phyloP scores from a whole-genome alignment of 2,113 vertebrate species.

The Onychorhynchus coronatus region DNA sequence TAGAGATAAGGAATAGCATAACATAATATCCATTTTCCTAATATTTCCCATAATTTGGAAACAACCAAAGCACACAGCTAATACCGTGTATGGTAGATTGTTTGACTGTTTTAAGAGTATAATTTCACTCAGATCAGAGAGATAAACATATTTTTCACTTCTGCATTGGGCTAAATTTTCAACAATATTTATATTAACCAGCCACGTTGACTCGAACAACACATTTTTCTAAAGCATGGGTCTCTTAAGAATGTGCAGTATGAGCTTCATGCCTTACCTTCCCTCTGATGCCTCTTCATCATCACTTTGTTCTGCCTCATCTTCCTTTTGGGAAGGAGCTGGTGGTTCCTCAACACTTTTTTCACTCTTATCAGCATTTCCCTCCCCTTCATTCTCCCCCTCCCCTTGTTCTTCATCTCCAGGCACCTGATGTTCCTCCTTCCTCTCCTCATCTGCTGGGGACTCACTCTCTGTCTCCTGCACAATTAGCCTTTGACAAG shows the following conservation, averaged over 20 bases:
- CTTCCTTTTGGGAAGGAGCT: neutral
- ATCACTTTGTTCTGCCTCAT: neutral
- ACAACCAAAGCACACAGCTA: neutral
- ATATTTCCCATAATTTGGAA: neutral
- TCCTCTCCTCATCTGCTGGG: neutral
- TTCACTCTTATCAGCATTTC: neutral
- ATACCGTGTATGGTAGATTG: neutral
- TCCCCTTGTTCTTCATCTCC: neutral
- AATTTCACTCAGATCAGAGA: neutral
- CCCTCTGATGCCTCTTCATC: neutral
- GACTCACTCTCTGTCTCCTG: neutral
- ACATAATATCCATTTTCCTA: neutral
- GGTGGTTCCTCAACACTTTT: neutral
- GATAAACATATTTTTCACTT: neutral
- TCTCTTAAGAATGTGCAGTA: neutral
- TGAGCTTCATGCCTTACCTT: slow-evolving; percentile 45
- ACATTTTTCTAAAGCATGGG: neutral
- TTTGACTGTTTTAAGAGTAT: neutral
- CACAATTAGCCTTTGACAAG: neutral
- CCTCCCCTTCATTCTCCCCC: neutral
- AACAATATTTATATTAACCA: neutral
- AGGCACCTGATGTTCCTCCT: neutral
- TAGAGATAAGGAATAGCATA: neutral
- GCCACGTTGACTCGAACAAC: neutral
- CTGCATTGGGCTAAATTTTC: neutral